These are phyloP conservation scores for Charina bottae DNA, from an alignment of 2,113 vertebrate genomes.

Conservation along the genomic window DNA sequence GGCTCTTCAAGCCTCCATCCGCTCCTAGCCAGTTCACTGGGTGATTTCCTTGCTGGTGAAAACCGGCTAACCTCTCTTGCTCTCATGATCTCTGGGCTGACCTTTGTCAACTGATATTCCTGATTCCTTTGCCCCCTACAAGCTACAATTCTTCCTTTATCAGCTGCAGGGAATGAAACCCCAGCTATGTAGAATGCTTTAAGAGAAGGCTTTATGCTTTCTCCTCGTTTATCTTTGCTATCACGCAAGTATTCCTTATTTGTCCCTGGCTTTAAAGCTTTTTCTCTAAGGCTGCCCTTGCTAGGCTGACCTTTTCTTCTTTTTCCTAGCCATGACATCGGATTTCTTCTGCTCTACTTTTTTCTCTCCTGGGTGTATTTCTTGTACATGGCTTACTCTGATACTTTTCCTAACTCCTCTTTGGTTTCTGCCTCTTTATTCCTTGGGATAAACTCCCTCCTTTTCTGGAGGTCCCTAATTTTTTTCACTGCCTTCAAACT, in stretches of 20 bases:
- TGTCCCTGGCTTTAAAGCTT: not conserved
- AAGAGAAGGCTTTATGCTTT: not conserved
- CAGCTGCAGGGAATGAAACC: not conserved
- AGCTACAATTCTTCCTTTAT: not conserved
- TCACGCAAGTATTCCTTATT: not conserved
- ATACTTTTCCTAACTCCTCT: not conserved
- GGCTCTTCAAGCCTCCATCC: not conserved
- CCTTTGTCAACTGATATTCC: not conserved
- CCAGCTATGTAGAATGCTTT: not conserved
- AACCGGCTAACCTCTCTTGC: not conserved
- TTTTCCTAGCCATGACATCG: not conserved
- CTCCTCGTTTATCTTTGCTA: not conserved
- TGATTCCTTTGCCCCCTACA: not conserved
- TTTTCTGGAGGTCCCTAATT: not conserved
- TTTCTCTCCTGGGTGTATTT: not conserved
- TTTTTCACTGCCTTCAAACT: not conserved
- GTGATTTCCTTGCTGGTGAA: not conserved
- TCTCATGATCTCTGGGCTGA: not conserved
- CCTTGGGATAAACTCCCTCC: not conserved
- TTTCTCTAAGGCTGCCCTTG: not conserved
- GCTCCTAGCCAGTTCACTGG: not conserved
- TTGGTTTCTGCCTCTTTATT: not conserved
- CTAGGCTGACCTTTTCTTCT: not conserved
- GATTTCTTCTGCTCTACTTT: not conserved
- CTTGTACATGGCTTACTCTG: not conserved